Conservation (phyloP, 2,888 invertebrate genomes). For the Andrena praecox region DNA sequence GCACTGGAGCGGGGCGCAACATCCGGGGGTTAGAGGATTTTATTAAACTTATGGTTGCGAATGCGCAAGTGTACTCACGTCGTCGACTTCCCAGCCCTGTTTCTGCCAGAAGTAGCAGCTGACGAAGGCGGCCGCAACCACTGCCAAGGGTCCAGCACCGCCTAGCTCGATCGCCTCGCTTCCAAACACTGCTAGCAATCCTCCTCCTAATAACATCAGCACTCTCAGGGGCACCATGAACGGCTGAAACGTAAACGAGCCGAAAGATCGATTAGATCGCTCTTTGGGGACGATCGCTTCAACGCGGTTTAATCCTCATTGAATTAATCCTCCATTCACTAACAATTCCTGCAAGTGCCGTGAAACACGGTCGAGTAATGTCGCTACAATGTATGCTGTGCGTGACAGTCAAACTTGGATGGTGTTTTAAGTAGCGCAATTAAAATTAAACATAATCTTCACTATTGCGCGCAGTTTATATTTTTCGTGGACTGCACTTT, state of each 20-base stretch:
- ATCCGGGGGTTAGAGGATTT: background rate
- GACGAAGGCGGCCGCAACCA: constrained; percentile 93
- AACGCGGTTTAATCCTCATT: background rate
- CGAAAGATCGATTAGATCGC: constrained; percentile 47
- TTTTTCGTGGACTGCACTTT: too few relatives aligned
- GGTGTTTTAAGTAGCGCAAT: too few relatives aligned
- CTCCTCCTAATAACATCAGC: constrained; percentile 92
- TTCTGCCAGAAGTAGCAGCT: constrained; percentile 93
- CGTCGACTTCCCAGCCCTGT: constrained; percentile 94
- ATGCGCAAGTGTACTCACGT: constrained; percentile 83
- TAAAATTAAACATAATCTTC: too few relatives aligned
- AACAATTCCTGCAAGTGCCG: background rate
- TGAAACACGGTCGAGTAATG: background rate
- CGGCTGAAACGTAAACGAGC: constrained; percentile 84
- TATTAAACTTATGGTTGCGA: background rate
- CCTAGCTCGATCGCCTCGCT: constrained; percentile 91
- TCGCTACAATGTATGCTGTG: background rate
- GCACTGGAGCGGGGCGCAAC: too few relatives aligned
- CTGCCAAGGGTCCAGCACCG: constrained; percentile 93
- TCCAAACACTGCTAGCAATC: constrained; percentile 94
- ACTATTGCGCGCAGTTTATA: too few relatives aligned
- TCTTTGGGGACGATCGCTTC: background rate
- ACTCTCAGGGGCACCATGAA: constrained; percentile 93
- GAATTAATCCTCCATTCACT: constrained; percentile 9
- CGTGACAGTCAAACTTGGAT: too few relatives aligned